phyloP scores from a whole-genome alignment of 2,113 vertebrate genomes.

The Progne subis region DNA sequence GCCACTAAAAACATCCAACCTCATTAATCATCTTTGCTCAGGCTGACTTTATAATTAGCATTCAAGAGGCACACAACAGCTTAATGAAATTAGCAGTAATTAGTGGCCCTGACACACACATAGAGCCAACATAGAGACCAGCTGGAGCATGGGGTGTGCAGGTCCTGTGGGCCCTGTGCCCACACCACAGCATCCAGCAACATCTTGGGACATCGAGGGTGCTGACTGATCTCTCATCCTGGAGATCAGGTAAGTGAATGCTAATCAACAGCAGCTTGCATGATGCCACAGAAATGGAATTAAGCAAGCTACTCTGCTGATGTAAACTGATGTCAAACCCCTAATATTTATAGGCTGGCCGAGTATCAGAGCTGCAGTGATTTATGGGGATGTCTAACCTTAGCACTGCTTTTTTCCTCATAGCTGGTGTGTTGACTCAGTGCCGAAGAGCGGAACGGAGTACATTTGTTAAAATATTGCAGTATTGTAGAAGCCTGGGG shows the following conservation, averaged over 20 bases:
- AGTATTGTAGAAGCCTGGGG: background rate
- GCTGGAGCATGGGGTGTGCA: background rate
- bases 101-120: background rate
- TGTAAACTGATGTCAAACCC: background rate
- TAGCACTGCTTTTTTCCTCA: background rate
- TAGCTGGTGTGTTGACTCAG: background rate
- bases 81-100: slow-evolving; percentile 42
- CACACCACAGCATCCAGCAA: background rate
- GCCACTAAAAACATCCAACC: background rate
- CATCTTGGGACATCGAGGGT: accelerated
- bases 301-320: slow-evolving; percentile 21
- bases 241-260: background rate
- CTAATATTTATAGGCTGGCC: background rate
- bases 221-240: background rate
- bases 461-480: background rate
- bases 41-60: background rate
- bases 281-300: background rate
- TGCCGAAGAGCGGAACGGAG: accelerated
- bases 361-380: background rate
- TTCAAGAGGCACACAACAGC: background rate
- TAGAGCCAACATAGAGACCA: background rate
- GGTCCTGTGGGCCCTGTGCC: accelerated
- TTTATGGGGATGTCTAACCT: background rate
- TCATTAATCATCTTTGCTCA: background rate
- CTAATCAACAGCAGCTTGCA: background rate